phyloP scores from a whole-genome alignment of 1,140 invertebrate genomes.

The Frieseomelitta varia region DNA sequence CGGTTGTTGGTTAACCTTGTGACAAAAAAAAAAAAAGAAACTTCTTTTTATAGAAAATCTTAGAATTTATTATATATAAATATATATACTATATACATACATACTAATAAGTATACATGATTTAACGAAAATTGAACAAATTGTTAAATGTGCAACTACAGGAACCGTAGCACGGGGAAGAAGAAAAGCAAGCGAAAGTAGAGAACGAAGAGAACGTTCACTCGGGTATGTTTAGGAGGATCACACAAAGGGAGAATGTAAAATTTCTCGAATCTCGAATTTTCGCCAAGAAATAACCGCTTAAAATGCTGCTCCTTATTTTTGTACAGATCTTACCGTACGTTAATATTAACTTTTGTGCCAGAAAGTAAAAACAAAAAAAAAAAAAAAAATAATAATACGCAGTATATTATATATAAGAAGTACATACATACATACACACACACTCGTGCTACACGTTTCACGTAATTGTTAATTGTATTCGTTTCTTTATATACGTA shows the following conservation, averaged over 20 bases:
- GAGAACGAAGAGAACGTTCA: constrained; percentile 35
- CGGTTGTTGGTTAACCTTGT: constrained; percentile 12
- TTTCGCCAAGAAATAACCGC: constrained; percentile 31
- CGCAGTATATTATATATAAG: constrained; percentile 52
- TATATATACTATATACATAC: background rate
- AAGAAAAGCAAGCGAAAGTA: constrained; percentile 41
- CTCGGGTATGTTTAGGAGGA: constrained; percentile 36
- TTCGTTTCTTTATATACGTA: constrained; percentile 29
- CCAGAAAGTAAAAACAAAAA: constrained; percentile 64
- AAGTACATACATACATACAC: constrained; percentile 5
- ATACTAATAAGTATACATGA: constrained; percentile 17
- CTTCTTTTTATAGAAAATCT: constrained; percentile 44
- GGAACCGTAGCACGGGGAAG: constrained; percentile 17
- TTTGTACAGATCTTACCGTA: constrained; percentile 76
- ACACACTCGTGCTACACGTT: constrained; percentile 15
- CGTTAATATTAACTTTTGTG: constrained; percentile 70
- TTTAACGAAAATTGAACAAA: constrained; percentile 48
- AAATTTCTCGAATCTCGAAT: constrained; percentile 7
- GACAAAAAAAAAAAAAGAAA: constrained; percentile 5
- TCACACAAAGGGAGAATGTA: constrained; percentile 37
- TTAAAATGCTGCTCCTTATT: constrained; percentile 75
- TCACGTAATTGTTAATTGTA: constrained; percentile 44
- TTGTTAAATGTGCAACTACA: constrained; percentile 56
- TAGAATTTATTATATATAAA: constrained; percentile 26
- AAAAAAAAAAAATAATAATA: constrained; percentile 24